Evolutionary conservation across 1,140 invertebrate genomes (phyloP).

Genomic region (Callitettix versicolor): DNA sequence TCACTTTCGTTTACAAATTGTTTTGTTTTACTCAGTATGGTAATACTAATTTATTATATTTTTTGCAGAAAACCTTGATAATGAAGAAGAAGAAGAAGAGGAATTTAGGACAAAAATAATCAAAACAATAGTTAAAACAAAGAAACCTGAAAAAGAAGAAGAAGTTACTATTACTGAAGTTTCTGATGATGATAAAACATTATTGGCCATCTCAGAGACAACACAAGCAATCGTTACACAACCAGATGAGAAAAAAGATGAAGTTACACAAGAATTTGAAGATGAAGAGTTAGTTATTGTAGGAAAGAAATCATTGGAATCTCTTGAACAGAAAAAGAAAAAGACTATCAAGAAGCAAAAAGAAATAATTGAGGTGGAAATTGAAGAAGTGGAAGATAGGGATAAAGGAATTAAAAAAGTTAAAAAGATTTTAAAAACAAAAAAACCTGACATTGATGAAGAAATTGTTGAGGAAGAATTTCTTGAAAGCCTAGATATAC

Average conservation of each 20-base stretch:
- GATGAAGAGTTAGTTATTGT: constrained; percentile 29
- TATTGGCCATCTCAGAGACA: neutral
- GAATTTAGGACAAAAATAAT: constrained; percentile 7
- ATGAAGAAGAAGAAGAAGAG: constrained; percentile 20
- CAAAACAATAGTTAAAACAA: constrained; percentile 1
- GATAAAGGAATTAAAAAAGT: constrained; percentile 27
- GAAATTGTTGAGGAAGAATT: constrained; percentile 31
- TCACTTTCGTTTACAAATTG: too few relatives aligned
- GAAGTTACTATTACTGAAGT: constrained; percentile 23
- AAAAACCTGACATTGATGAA: constrained; percentile 28
- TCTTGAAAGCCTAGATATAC: constrained; percentile 23
- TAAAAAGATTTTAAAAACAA: constrained; percentile 29
- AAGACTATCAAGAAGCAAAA: constrained; percentile 22
- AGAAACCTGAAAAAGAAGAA: constrained; percentile 9
- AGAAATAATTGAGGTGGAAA: constrained; percentile 23
- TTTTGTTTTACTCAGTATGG: too few relatives aligned
- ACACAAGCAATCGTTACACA: constrained; percentile 23
- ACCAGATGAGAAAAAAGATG: constrained; percentile 18
- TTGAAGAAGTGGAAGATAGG: constrained; percentile 21
- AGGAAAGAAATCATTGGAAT: constrained; percentile 31
- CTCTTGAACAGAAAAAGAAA: constrained; percentile 22
- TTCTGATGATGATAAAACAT: constrained; percentile 23
- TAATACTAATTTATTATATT: too few relatives aligned
- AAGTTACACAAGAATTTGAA: constrained; percentile 16
- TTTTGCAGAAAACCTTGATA: neutral